Conservation (phyloP, 2,113 vertebrate genomes). For the Trematomus loennbergii region DNA sequence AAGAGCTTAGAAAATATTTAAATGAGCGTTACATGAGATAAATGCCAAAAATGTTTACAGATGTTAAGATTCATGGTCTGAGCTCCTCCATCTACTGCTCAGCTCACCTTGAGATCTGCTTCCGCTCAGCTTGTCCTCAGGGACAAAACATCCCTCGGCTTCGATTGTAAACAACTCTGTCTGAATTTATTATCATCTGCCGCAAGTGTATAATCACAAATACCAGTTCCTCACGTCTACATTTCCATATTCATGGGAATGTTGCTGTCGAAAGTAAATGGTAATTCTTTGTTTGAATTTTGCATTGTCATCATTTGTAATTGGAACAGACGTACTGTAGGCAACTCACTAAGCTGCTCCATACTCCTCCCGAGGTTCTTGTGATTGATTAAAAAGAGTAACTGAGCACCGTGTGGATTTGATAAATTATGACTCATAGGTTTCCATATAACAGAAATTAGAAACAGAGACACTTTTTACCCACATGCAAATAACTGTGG, state of each 20-base stretch:
- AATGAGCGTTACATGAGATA: slow-evolving; percentile 33
- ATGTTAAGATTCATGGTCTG: slow-evolving; percentile 28
- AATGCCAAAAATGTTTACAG: slow-evolving; percentile 20
- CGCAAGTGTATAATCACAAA: slow-evolving; percentile 51
- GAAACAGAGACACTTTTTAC: not conserved
- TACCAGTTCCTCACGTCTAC: slow-evolving; percentile 27
- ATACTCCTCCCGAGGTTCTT: not conserved
- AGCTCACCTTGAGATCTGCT: slow-evolving; percentile 67
- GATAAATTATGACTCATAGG: slow-evolving; percentile 7
- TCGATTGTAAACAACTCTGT: slow-evolving; percentile 70
- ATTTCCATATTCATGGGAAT: slow-evolving; percentile 66
- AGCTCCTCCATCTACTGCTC: slow-evolving; percentile 16
- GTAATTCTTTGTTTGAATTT: slow-evolving; percentile 52
- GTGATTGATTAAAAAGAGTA: slow-evolving; percentile 31
- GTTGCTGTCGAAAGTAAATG: slow-evolving; percentile 49
- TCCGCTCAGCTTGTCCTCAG: slow-evolving; percentile 43
- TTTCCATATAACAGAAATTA: slow-evolving; percentile 1
- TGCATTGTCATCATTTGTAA: slow-evolving; percentile 63
- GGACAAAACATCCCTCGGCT: slow-evolving; percentile 46
- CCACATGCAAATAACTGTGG: not conserved
- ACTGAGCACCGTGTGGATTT: slow-evolving; percentile 1
- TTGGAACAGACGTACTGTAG: slow-evolving; percentile 44
- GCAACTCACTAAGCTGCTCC: slow-evolving; percentile 14
- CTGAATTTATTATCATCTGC: slow-evolving; percentile 67
- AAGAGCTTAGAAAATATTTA: slow-evolving; percentile 19